Evolutionary conservation across 2,888 invertebrate genomes (phyloP), one percentile per base, ranked within the genome.

Genomic region (Leptopilina drosophilae): DNA sequence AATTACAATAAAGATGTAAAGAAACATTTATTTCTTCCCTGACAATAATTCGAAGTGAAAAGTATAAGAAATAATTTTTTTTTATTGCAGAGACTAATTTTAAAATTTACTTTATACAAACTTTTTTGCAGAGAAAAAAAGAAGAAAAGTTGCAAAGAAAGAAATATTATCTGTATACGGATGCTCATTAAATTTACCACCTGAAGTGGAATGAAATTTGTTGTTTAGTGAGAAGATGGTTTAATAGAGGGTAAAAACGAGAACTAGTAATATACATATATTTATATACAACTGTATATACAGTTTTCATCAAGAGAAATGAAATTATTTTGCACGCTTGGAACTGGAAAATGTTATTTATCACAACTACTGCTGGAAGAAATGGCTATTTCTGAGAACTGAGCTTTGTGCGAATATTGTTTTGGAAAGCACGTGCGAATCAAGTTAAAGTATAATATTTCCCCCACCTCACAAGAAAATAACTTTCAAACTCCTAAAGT

Each of bases 311-410:
- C 56, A 73, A 53, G 40, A n/a, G 56, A 73, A 26, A 73, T 73
- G 56, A 73, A 73, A 56, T 73, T 40, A 59, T 73, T 73, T 73
- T 56, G 56, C 33, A 33, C 15, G 53, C 49, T 53, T 73, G 53
- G 53, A 73, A 73, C 73, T 73, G 56, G 73, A 56, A 73, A 73
- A 40, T 40, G 40, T 73, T 53, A 73, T 73, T 73, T 59, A 73
- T 73, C 5, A 40, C 56, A 56, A 33, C 33, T 33, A 33, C 33
- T 33, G 33, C 33, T 33, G 15, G 56, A 73, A 73, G 73, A 59
- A 73, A 53, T 53, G 33, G 56, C 56, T 56, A 73, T n/a, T 33
- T 73, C 73, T 33, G 56, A 40, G 56, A 53, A 40, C 33, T 56
- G 15, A 73, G 73, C 73, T 73, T 73, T 73, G 33, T 73, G 56